A percentile compares a stretch with the other conserved stretches of the same genome.
phyloP scores from a whole-genome alignment of 2,888 invertebrate genomes.

The Rutpela maculata region DNA sequence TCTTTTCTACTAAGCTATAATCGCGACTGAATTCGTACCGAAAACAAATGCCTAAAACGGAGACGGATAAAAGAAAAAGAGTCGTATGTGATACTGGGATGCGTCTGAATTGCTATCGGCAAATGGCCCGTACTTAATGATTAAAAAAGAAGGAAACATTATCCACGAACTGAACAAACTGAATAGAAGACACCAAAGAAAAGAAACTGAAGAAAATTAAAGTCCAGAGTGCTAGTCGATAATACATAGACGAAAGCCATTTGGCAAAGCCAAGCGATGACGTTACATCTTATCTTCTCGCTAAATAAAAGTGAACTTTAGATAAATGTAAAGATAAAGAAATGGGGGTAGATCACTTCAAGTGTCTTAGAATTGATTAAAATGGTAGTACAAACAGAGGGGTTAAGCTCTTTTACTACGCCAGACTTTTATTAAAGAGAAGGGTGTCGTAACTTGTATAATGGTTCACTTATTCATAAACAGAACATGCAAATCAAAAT shows the following conservation, averaged over 20 bases:
- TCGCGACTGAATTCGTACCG: conserved; percentile 48
- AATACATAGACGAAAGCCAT: conserved; percentile 66
- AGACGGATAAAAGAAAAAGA: conserved; percentile 50
- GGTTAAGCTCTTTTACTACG: conserved; percentile 68
- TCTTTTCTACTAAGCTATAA: conserved; percentile 51
- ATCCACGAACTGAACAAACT: conserved; percentile 65
- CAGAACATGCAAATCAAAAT: background rate
- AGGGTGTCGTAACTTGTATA: conserved; percentile 39
- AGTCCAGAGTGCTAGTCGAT: conserved; percentile 53
- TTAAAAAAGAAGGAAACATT: conserved; percentile 67
- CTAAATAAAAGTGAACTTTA: conserved; percentile 72
- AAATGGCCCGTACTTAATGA: conserved; percentile 71
- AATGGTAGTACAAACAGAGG: conserved; percentile 70
- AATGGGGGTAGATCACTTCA: conserved; percentile 69
- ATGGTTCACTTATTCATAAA: conserved; percentile 2
- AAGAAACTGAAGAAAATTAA: conserved; percentile 65
- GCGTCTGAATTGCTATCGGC: conserved; percentile 67
- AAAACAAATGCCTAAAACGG: conserved; percentile 52
- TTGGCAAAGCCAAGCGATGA: conserved; percentile 65
- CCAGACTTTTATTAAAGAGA: conserved; percentile 66
- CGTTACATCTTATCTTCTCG: conserved; percentile 68
- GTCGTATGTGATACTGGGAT: conserved; percentile 64
- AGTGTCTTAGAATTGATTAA: conserved; percentile 74
- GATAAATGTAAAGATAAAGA: conserved; percentile 72
- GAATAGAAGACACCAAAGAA: conserved; percentile 58